Percentiles rank a stretch among this genome's conserved stretches.
phyloP scores from a whole-genome alignment of 2,113 vertebrate species.

The Centropus bengalensis region DNA sequence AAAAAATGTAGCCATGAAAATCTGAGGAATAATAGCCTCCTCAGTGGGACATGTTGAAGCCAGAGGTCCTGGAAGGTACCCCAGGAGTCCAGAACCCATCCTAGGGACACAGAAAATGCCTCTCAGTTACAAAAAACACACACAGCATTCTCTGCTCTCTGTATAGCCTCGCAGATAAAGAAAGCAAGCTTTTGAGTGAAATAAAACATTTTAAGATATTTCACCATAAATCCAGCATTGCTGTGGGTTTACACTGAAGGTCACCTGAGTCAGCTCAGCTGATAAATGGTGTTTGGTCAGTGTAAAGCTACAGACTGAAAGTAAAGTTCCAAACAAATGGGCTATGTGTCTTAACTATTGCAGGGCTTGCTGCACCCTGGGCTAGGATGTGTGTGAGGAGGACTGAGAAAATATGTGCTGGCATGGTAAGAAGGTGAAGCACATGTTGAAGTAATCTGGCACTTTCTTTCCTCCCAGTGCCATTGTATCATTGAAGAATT shows the following conservation, averaged over 20 bases:
- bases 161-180: neutral
- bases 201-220: neutral
- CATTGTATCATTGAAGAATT: fast-evolving
- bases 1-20: neutral
- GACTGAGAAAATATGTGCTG: neutral
- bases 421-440: neutral
- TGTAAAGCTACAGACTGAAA: neutral
- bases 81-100: neutral
- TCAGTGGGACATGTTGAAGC: neutral
- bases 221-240: neutral
- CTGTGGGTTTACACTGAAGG: neutral
- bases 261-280: neutral
- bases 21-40: neutral
- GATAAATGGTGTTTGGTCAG: neutral
- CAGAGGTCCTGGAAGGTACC: neutral
- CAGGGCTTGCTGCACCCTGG: neutral
- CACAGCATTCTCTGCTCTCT: neutral
- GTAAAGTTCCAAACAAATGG: neutral
- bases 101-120: neutral
- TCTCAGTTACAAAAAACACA: neutral
- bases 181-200: neutral
- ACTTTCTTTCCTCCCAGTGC: neutral
- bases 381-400: neutral
- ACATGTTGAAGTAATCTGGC: neutral
- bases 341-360: neutral